A percentile compares a stretch with the other conserved stretches of the same genome.
Evolutionary conservation across 2,113 vertebrate genomes (phyloP).

Genomic region (Crotalus tigris): DNA sequence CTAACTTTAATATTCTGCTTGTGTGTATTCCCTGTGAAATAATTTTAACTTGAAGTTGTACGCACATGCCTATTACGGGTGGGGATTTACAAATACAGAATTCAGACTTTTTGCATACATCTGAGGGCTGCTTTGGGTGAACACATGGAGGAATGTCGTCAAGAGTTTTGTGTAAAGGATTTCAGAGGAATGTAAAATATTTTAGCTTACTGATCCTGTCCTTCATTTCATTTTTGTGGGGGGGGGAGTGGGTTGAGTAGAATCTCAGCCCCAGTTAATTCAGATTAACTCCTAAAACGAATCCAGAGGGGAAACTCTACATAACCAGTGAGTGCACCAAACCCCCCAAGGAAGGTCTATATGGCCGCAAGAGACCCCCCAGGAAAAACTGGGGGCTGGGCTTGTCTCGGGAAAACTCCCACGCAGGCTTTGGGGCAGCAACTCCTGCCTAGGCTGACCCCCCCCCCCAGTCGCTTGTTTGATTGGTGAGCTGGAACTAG

Average conservation of each 20-base stretch:
- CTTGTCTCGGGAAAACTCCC: too few species aligned
- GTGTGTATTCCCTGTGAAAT: constrained; percentile 33
- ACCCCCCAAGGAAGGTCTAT: too few species aligned
- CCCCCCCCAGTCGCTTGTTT: too few species aligned
- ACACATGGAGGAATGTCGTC: background rate
- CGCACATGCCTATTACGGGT: background rate
- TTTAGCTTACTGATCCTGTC: constrained; percentile 9
- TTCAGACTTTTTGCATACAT: constrained; percentile 5
- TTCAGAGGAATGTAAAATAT: constrained; percentile 42
- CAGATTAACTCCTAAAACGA: background rate
- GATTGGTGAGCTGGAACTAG: too few species aligned
- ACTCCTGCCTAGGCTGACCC: too few species aligned
- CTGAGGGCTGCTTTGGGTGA: constrained; percentile 26
- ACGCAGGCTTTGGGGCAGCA: too few species aligned
- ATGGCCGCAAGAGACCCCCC: too few species aligned
- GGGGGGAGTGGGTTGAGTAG: background rate
- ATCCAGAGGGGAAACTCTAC: background rate
- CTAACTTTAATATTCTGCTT: constrained; percentile 32
- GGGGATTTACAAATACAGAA: background rate
- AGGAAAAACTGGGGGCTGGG: too few species aligned
- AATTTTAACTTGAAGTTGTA: constrained; percentile 54
- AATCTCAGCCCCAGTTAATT: background rate
- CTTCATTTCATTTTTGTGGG: constrained; percentile 16
- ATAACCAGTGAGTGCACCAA: too few species aligned
- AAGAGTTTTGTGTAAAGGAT: constrained; percentile 19